Base-by-base conservation (phyloP, 2,797 vertebrate genomes). In the Hypotaenidia philippensis region DNA sequence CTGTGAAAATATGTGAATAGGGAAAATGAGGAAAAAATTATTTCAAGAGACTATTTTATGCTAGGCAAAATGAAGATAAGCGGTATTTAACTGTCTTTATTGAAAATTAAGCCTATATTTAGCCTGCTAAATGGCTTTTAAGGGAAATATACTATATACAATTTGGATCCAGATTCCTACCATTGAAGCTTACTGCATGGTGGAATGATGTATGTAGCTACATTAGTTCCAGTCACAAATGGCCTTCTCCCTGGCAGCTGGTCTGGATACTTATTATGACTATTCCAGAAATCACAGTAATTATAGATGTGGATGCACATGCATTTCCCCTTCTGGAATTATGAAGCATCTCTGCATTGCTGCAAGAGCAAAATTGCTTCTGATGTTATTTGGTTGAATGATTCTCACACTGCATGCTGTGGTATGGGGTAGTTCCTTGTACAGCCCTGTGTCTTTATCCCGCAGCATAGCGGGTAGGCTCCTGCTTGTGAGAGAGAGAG, bases 41-140 rank as follows among this genome's bases (percentile, higher is more conserved):
- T 78, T 94, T 75, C 50, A 41, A 83, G 41, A 86, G 61, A 47
- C 29, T 57, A 8, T 53, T 63, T 81, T 44, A 40, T 40, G 31
- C 10, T 5, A 55, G 29, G 8, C 50, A 69, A 74, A 92, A 52
- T 15, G 21, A 70, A 85, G 56, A 80, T 26, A 76, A 92, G 55
- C 36, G 29, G 65, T 44, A 74, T 89, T 93, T 74, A 87, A 87
- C 65, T 56, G 21, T 15, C 16, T 77, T 82, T 70, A 89, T 78
- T 91, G 64, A 80, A 89, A 94, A 80, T 5, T 41, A 77, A 87
- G 25, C 57, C 38, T 89, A 14, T 85, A 68, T 84, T 94, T 90
- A 79, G 41, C 26, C 13, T 82, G 23, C 47, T 53, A 47, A 90
- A 66, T 34, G 52, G 32, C 21, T 89, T 87, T 86, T 63, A 75